phyloP scores from a whole-genome alignment of 2,797 vertebrate genomes.

The Mormyrops boulengeri region DNA sequence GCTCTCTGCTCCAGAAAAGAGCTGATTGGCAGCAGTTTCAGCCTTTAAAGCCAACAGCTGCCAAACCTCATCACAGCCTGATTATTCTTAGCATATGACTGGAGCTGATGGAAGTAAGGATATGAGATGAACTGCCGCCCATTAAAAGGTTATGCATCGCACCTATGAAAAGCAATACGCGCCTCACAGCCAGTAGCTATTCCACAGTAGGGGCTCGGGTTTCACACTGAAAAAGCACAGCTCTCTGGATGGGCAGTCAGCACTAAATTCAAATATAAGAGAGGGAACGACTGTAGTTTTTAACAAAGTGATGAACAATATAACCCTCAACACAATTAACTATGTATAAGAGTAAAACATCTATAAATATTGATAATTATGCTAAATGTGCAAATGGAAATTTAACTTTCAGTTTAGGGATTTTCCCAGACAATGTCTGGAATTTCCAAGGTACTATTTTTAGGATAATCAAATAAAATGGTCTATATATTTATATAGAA shows the following conservation, averaged over 20 bases:
- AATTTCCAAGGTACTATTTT: background rate
- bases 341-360: background rate
- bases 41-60: conserved; percentile 51
- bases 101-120: conserved; percentile 39
- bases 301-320: background rate
- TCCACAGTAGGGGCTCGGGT: conserved; percentile 40
- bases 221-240: background rate
- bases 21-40: conserved; percentile 24
- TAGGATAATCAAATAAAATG: background rate
- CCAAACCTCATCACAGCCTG: conserved; percentile 27
- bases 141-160: conserved; percentile 61
- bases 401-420: background rate
- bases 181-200: conserved; percentile 31
- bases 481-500: background rate
- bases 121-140: conserved; percentile 59
- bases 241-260: background rate
- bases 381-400: background rate
- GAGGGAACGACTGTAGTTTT: background rate
- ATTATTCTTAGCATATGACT: conserved; percentile 62
- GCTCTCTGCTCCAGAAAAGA: conserved; percentile 5
- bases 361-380: background rate
- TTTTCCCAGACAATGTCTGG: background rate
- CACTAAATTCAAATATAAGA: background rate
- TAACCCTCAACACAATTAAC: background rate
- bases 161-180: conserved; percentile 57